Base-by-base conservation (phyloP, 1,140 invertebrate genomes). In the Heliconius himera region DNA sequence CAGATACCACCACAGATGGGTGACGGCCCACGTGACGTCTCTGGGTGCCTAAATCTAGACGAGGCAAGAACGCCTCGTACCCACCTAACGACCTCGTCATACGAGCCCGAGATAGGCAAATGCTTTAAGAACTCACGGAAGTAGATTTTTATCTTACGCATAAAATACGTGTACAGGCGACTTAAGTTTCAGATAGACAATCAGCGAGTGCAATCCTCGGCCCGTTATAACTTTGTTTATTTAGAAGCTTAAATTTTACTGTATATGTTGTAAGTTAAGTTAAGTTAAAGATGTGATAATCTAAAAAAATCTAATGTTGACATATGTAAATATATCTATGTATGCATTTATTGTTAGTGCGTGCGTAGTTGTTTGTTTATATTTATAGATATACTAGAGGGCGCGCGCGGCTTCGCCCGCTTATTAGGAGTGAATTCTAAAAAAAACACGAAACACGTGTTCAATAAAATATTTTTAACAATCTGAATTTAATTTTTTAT, bases 1-100 rank as follows among this genome's bases (percentile, higher is more conserved):
- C 90, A 86, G 89, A 90, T 90, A 90, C 75, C 77, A 56, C 60
- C 74, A 54, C 72, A 81, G 82, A 88, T 88, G 85, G 85, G 89
- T 89, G 88, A 85, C 85, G 80, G 82, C 78, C 83, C 81, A 81
- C 78, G 77, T 88, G 80, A 84, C 80, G 76, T 82, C 60, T 76
- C 73, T 73, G 78, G 79, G 81, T 81, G 82, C 87, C 85, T 82
- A 85, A 86, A 83, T 80, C 74, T 78, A 81, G 80, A 75, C 60
- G 60, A 26, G 5, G 9, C 60, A 29, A 13, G 26, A 76, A 60
- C 51, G 60, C 60, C 22, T 76, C 51, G 22, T 66, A 66, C 22
- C 60, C 9, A 60, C n/a, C 54, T 60, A 16, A 66, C 22, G 29
- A 29, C 60, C 11, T 29, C 29, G 60, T 66, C 60, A 66, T 66